Evolutionary conservation across 2,797 vertebrate genomes (phyloP).

Genomic region (Peromyscus eremicus): DNA sequence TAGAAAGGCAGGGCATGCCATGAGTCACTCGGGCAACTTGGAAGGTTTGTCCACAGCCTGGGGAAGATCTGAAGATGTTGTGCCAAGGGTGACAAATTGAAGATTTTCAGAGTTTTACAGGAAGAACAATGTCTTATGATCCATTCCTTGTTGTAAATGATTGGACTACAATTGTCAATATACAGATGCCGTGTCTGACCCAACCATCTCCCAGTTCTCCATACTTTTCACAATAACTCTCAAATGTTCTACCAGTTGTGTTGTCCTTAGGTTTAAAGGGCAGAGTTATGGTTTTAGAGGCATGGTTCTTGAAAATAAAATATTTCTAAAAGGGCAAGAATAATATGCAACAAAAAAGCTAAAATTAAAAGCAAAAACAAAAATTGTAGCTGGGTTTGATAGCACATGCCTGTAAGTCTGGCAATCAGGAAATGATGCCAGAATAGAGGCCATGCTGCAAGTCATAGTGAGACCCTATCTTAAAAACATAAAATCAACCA

Average conservation of each 20-base stretch:
- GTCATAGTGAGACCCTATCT: neutral
- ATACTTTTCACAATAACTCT: neutral
- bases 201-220: too few relatives aligned
- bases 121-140: neutral
- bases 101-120: neutral
- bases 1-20: accelerated
- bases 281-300: neutral
- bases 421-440: neutral
- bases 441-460: neutral
- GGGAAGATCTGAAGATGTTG: neutral
- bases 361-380: neutral
- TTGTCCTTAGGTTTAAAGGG: neutral
- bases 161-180: neutral
- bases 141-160: neutral
- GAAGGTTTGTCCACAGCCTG: neutral
- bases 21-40: neutral
- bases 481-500: neutral
- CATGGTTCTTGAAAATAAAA: neutral
- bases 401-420: neutral
- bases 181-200: accelerated
- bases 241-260: neutral
- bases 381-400: neutral
- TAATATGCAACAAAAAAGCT: neutral
- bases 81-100: too few relatives aligned
- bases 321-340: neutral